Conservation (phyloP, 2,113 vertebrate species). For the Dermatemys mawii region DNA sequence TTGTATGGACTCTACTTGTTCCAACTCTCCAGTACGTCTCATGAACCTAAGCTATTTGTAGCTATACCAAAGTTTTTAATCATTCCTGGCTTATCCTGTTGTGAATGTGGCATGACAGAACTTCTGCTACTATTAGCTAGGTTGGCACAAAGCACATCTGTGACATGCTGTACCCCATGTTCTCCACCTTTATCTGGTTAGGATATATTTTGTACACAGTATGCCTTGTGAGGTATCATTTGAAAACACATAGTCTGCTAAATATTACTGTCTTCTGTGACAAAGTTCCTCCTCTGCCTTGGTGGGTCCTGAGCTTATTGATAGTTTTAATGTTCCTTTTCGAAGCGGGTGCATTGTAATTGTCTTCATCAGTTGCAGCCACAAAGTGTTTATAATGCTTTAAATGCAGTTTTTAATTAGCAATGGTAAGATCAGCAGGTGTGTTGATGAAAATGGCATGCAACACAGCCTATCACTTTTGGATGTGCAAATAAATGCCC, state of each 20-base stretch:
- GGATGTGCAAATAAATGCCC: conserved; percentile 59
- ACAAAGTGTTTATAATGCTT: background rate
- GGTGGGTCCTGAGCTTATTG: too few species aligned
- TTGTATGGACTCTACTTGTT: background rate
- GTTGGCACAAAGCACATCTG: background rate
- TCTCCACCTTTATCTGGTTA: too few species aligned
- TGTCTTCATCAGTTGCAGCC: background rate
- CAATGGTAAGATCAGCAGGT: conserved; percentile 34
- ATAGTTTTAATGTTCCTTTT: background rate
- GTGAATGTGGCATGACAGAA: too few species aligned
- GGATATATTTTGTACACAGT: too few species aligned
- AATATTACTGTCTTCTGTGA: too few species aligned
- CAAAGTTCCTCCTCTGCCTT: too few species aligned
- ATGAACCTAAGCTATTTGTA: background rate
- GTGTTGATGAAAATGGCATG: conserved; percentile 27
- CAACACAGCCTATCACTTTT: conserved; percentile 33
- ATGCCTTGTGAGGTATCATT: too few species aligned
- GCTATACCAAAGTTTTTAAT: background rate
- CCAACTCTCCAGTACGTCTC: background rate
- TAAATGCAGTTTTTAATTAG: conserved; percentile 47
- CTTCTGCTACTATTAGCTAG: background rate
- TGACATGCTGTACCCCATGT: too few species aligned
- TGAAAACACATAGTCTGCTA: too few species aligned
- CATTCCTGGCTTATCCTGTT: background rate
- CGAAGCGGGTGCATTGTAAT: background rate